phyloP scores from a whole-genome alignment of 2,113 vertebrate genomes.

The Clarias macrocephalus region DNA sequence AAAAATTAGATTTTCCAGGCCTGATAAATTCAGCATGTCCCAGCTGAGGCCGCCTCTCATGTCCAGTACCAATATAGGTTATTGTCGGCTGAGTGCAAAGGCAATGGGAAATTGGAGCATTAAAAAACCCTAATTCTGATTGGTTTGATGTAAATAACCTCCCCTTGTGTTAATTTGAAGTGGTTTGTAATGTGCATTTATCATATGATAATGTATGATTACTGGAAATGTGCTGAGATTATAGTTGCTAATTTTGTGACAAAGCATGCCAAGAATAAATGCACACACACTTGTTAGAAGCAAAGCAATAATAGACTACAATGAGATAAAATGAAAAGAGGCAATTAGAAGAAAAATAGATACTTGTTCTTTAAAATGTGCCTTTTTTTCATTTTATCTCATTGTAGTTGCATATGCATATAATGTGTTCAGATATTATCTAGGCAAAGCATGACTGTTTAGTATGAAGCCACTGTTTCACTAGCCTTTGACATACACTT shows the following conservation, averaged over 20 bases:
- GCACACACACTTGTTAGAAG: background rate
- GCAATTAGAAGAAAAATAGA: background rate
- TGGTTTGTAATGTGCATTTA: background rate
- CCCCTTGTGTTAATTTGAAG: slow-evolving; percentile 27
- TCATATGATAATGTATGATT: background rate
- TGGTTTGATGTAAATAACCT: slow-evolving; percentile 62
- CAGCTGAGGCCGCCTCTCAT: slow-evolving; percentile 66
- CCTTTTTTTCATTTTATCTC: too few species aligned
- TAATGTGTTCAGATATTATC: slow-evolving; percentile 54
- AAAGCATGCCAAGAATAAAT: background rate
- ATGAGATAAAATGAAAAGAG: background rate
- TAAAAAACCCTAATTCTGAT: slow-evolving; percentile 53
- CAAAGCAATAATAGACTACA: background rate
- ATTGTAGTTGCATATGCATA: background rate
- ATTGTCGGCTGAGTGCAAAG: slow-evolving; percentile 43
- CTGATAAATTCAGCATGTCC: slow-evolving; percentile 70
- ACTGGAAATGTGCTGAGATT: slow-evolving; percentile 25
- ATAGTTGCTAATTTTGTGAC: background rate
- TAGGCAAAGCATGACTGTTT: slow-evolving; percentile 70
- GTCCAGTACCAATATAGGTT: slow-evolving; percentile 46
- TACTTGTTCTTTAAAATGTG: too few species aligned
- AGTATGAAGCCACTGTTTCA: slow-evolving; percentile 73
- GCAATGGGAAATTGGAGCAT: slow-evolving; percentile 62
- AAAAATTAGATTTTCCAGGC: slow-evolving; percentile 67
- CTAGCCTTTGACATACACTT: slow-evolving; percentile 60